phyloP scores from a whole-genome alignment of 64 coral and sea anemone species.

The Pocillopora damicornis region DNA sequence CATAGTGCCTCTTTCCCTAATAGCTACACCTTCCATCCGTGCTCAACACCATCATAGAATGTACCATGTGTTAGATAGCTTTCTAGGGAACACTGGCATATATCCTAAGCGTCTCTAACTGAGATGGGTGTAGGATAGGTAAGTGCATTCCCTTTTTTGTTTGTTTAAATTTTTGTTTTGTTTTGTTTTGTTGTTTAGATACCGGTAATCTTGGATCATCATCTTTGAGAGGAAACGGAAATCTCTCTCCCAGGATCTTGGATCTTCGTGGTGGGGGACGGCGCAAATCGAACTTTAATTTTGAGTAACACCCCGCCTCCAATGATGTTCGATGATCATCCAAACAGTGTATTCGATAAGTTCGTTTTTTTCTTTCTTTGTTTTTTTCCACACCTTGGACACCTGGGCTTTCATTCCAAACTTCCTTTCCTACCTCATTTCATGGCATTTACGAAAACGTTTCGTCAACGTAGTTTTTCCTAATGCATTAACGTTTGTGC shows the following conservation, averaged over 20 bases:
- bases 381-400: too few relatives aligned
- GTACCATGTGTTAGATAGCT: too few relatives aligned
- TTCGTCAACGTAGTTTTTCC: too few relatives aligned
- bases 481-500: too few relatives aligned
- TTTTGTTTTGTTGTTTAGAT: constrained; percentile 50
- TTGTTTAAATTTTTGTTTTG: not conserved
- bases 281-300: constrained; percentile 66
- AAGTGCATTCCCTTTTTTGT: not conserved
- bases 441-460: too few relatives aligned
- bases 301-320: not conserved
- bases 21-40: too few relatives aligned
- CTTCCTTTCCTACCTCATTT: too few relatives aligned
- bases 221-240: constrained; percentile 55
- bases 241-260: constrained; percentile 67
- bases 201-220: constrained; percentile 60
- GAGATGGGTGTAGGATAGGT: not conserved
- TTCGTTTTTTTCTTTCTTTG: not conserved
- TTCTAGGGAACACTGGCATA: too few relatives aligned
- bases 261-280: constrained; percentile 53
- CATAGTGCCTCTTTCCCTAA: too few relatives aligned
- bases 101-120: not conserved
- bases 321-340: not conserved
- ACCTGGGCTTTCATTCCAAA: too few relatives aligned
- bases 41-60: too few relatives aligned
- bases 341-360: not conserved